Evolutionary conservation across 2,888 invertebrate species (phyloP).

Genomic region (Endotricha flammealis): DNA sequence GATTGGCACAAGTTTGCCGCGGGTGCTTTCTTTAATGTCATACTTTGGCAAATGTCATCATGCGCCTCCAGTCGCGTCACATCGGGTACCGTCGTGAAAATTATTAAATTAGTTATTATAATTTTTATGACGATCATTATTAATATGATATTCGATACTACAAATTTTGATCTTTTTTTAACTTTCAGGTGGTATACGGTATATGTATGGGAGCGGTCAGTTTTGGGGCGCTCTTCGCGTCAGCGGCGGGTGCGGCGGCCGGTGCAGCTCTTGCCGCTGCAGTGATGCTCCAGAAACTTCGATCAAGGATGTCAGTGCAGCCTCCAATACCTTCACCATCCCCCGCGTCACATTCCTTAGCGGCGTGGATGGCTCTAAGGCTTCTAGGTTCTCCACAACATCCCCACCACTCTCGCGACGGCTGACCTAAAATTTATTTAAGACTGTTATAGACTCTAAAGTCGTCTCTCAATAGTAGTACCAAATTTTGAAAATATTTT

Average conservation of each 20-base stretch:
- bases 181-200: constrained; percentile 86
- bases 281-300: constrained; percentile 87
- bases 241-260: constrained; percentile 91
- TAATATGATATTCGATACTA: too few species aligned
- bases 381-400: constrained; percentile 75
- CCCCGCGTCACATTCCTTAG: constrained; percentile 80
- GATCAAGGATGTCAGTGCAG: constrained; percentile 82
- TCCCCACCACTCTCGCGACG: constrained; percentile 51
- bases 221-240: constrained; percentile 91
- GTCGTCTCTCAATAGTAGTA: constrained; percentile 1
- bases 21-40: too few species aligned
- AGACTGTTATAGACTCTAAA: constrained; percentile 36
- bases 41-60: too few species aligned
- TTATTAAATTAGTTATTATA: too few species aligned
- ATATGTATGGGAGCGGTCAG: constrained; percentile 94
- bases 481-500: too few species aligned
- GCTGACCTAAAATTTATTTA: constrained; percentile 33
- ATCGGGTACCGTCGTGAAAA: too few species aligned
- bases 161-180: not conserved
- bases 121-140: too few species aligned
- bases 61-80: too few species aligned
- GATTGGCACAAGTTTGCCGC: too few species aligned
- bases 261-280: constrained; percentile 92
- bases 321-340: constrained; percentile 68
- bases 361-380: constrained; percentile 86